A percentile compares a stretch with the other conserved stretches of the same genome.
phyloP scores from a whole-genome alignment of 1,140 invertebrate species.

The Drosophila suzukii region DNA sequence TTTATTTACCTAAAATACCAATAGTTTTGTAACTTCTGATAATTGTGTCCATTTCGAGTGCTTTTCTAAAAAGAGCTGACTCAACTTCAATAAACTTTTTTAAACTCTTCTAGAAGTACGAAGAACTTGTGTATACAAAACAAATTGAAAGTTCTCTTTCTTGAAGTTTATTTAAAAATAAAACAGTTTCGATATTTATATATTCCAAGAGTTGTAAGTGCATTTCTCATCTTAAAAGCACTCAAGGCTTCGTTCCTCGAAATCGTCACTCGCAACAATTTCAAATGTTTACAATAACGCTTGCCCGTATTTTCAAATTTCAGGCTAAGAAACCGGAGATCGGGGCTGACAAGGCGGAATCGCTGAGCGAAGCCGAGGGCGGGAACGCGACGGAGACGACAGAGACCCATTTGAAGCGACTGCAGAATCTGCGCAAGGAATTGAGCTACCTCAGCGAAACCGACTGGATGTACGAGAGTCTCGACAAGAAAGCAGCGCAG shows the following conservation, averaged over 20 bases:
- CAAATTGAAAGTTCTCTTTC: too few species aligned
- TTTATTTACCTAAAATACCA: too few species aligned
- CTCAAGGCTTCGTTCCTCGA: neutral
- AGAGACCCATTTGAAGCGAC: conserved; percentile 87
- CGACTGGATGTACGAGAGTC: conserved; percentile 88
- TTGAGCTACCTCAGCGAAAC: conserved; percentile 88
- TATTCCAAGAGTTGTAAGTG: too few species aligned
- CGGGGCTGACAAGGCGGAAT: conserved; percentile 51
- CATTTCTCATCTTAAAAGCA: neutral
- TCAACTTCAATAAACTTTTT: too few species aligned
- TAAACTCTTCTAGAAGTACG: neutral
- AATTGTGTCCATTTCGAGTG: too few species aligned
- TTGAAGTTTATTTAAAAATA: too few species aligned
- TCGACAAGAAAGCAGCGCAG: conserved; percentile 67
- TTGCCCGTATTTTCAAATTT: neutral
- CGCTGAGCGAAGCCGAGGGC: conserved; percentile 43
- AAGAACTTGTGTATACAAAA: too few species aligned
- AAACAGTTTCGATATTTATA: too few species aligned
- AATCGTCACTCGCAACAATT: neutral
- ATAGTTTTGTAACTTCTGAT: too few species aligned
- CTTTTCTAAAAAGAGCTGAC: too few species aligned
- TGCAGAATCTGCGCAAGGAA: conserved; percentile 88
- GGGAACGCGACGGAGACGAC: conserved; percentile 56
- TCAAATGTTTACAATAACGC: conserved; percentile 12
- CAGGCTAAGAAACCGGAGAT: conserved; percentile 70